Conservation (phyloP, 2,797 vertebrate species). For the Gila robusta region DNA sequence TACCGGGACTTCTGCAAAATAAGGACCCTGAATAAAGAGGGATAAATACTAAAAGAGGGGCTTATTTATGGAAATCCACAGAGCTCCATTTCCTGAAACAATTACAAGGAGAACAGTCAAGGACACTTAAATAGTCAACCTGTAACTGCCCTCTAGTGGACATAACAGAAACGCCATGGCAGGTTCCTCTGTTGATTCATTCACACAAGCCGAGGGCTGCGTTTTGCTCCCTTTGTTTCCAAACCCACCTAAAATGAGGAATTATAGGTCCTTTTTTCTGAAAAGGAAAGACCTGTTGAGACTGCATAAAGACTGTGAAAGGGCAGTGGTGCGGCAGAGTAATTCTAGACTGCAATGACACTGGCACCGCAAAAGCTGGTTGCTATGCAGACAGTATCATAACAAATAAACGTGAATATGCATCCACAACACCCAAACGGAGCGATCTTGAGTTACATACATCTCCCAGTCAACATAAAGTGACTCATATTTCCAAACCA, state of each 20-base stretch:
- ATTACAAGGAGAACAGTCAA: constrained; percentile 47
- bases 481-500: constrained; percentile 56
- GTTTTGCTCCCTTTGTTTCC: constrained; percentile 23
- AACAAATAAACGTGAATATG: constrained; percentile 49
- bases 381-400: constrained; percentile 59
- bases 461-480: constrained; percentile 54
- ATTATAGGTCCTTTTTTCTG: background rate
- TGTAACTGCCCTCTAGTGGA: constrained; percentile 60
- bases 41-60: constrained; percentile 10
- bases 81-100: constrained; percentile 36
- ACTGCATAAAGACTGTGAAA: constrained; percentile 46
- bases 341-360: constrained; percentile 36
- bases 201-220: constrained; percentile 15
- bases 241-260: constrained; percentile 20
- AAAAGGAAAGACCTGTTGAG: constrained; percentile 34
- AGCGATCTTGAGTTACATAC: constrained; percentile 44
- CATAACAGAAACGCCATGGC: background rate
- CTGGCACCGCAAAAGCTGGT: constrained; percentile 39
- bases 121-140: constrained; percentile 38
- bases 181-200: background rate
- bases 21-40: background rate
- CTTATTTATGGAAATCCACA: constrained; percentile 13
- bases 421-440: constrained; percentile 32
- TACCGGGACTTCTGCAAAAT: background rate
- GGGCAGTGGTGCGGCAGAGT: constrained; percentile 31